Percentiles rank a stretch among this genome's conserved stretches.
Conservation (phyloP, 92 coral and sea anemone genomes). For the Micromussa lordhowensis region DNA sequence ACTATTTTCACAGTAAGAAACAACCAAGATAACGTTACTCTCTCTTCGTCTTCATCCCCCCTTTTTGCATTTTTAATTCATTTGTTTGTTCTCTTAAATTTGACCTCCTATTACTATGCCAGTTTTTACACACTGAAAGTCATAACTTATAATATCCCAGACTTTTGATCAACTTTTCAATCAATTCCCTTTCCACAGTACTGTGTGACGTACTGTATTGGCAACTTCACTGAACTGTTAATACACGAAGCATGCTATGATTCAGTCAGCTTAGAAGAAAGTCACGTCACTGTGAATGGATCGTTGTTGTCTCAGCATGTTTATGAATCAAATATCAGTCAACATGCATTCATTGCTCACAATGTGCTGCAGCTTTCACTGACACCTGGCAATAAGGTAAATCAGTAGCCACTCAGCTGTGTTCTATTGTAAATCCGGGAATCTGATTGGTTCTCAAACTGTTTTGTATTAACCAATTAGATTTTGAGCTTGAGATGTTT, state of each 20-base stretch:
- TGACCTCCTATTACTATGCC: neutral
- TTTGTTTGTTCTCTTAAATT: too few relatives aligned
- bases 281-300: neutral
- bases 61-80: too few relatives aligned
- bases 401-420: neutral
- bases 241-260: slow-evolving; percentile 15
- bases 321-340: neutral
- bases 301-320: slow-evolving; percentile 18
- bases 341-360: neutral
- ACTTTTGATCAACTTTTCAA: neutral
- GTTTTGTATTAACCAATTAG: too few relatives aligned
- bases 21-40: too few relatives aligned
- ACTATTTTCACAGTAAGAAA: too few relatives aligned
- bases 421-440: too few relatives aligned
- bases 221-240: neutral
- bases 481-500: too few relatives aligned
- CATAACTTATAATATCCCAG: neutral
- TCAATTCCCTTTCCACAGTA: neutral
- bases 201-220: slow-evolving; percentile 39
- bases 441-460: too few relatives aligned
- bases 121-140: too few relatives aligned
- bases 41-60: too few relatives aligned
- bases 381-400: slow-evolving; percentile 19
- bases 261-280: neutral
- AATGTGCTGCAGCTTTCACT: neutral